A percentile compares a stretch with the other conserved stretches of the same genome.
Conservation (phyloP, 1,140 invertebrate species). For the Paraescarpia echinospica region DNA sequence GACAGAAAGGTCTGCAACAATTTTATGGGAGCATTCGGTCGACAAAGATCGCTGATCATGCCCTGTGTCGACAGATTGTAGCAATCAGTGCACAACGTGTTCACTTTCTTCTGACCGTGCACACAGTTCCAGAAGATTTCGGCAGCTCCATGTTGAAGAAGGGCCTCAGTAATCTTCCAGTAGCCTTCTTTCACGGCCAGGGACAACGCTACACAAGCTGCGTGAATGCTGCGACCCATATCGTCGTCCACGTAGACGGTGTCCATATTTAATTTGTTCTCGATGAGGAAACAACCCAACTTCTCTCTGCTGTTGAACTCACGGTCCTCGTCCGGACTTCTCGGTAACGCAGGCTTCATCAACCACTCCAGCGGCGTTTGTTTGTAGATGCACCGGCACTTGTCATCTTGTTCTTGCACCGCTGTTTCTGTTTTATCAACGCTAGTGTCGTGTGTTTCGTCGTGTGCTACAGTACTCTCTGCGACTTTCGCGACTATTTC, state of each 20-base stretch:
- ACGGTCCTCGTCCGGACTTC: neutral
- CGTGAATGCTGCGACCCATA: neutral
- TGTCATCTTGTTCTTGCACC: neutral
- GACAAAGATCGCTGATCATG: neutral
- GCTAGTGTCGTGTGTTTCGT: neutral
- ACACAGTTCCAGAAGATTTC: neutral
- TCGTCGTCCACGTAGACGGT: neutral
- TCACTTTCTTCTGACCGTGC: neutral
- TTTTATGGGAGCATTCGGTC: neutral
- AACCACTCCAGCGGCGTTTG: neutral
- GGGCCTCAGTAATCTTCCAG: neutral
- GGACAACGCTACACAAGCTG: neutral
- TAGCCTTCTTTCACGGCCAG: neutral
- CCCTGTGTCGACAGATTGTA: neutral
- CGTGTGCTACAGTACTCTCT: neutral
- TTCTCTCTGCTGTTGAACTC: neutral
- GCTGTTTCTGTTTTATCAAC: neutral
- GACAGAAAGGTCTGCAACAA: neutral
- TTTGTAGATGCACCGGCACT: neutral
- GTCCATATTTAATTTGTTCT: neutral
- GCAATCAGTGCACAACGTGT: neutral
- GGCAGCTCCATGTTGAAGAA: neutral
- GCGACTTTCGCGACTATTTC: neutral
- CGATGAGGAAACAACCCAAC: neutral
- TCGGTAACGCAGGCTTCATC: neutral